A percentile compares a stretch with the other conserved stretches of the same genome.
These are phyloP conservation scores for Hipposideros armiger DNA, from an alignment of 2,113 vertebrate species.

Conservation along the genomic window DNA sequence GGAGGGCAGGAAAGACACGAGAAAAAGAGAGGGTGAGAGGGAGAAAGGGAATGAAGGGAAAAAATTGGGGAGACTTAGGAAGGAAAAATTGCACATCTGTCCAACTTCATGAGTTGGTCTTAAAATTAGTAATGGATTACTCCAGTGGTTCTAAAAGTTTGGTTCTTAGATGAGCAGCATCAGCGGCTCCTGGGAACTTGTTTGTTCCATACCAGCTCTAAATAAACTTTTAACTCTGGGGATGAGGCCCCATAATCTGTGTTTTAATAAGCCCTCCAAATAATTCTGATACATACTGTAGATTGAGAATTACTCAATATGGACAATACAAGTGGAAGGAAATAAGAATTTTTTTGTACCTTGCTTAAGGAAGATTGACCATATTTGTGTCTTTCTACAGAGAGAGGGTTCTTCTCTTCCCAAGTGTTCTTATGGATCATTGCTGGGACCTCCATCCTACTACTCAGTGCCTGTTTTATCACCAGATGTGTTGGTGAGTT, in stretches of 20 bases:
- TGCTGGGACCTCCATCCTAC: constrained; percentile 53
- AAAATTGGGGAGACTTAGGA: background rate
- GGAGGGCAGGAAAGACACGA: background rate
- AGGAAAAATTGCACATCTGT: background rate
- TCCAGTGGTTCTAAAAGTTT: background rate
- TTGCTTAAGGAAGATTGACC: background rate
- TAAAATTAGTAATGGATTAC: background rate
- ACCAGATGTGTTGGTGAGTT: constrained; percentile 74
- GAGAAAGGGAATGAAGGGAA: background rate
- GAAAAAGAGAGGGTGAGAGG: background rate
- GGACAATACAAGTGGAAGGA: background rate
- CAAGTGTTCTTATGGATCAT: background rate
- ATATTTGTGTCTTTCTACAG: constrained; percentile 45
- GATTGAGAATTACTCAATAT: background rate
- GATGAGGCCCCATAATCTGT: background rate
- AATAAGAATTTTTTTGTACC: background rate
- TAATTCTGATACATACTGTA: background rate
- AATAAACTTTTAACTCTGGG: background rate
- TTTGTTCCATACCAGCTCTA: background rate
- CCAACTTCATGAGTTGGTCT: background rate
- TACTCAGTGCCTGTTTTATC: constrained; percentile 77
- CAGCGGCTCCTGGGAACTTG: background rate
- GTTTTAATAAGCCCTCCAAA: background rate
- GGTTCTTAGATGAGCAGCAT: background rate
- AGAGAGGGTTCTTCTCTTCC: constrained; percentile 23